Conservation (phyloP, 1,140 invertebrate species). For the Euura saliciscinereae region DNA sequence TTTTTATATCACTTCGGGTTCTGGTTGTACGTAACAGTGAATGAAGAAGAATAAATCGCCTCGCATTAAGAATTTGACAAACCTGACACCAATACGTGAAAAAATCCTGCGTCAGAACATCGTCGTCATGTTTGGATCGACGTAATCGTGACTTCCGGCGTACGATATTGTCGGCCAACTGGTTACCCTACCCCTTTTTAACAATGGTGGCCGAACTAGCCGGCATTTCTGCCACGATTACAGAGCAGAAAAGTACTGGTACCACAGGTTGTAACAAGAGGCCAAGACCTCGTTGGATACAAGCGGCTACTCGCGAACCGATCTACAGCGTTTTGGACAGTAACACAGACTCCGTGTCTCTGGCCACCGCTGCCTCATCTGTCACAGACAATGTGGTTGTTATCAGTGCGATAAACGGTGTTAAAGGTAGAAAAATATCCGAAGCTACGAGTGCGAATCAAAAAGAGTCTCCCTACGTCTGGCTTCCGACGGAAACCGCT, state of each 20-base stretch:
- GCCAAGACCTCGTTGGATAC: constrained; percentile 41
- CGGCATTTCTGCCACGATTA: constrained; percentile 33
- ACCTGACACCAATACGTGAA: constrained; percentile 6
- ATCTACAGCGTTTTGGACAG: constrained; percentile 41
- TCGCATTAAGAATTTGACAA: neutral
- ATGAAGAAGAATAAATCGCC: too few species aligned
- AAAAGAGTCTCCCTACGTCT: neutral
- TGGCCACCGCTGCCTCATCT: neutral
- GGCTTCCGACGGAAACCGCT: constrained; percentile 8
- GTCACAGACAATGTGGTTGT: constrained; percentile 25
- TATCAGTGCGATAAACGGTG: constrained; percentile 31
- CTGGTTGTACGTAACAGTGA: too few species aligned
- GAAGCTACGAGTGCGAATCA: neutral
- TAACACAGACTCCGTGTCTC: constrained; percentile 10
- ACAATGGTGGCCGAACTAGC: constrained; percentile 44
- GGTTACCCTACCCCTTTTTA: neutral
- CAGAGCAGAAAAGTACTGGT: constrained; percentile 24
- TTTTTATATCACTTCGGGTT: neutral
- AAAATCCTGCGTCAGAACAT: neutral
- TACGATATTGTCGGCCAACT: neutral
- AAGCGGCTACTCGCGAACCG: constrained; percentile 38
- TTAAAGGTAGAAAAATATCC: neutral
- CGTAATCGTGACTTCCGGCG: constrained; percentile 6
- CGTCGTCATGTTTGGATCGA: neutral
- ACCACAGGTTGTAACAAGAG: neutral